These are phyloP conservation scores for Bubo blakistoni DNA, from an alignment of 2,113 vertebrate genomes.

Conservation along the genomic window DNA sequence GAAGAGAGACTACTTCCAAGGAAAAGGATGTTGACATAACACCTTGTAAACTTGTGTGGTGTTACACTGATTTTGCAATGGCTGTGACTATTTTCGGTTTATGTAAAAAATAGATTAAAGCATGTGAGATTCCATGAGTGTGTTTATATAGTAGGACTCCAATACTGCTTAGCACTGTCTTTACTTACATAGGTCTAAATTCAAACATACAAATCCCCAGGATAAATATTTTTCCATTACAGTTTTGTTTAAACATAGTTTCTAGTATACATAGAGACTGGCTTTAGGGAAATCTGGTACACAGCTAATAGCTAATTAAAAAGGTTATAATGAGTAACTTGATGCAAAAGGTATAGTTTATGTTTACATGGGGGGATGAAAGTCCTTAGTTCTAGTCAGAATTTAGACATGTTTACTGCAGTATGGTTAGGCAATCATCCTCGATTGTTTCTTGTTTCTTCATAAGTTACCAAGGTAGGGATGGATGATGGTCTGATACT, in stretches of 20 bases:
- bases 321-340: not conserved
- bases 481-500: not conserved
- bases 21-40: not conserved
- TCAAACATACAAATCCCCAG: not conserved
- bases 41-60: not conserved
- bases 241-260: not conserved
- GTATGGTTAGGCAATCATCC: not conserved
- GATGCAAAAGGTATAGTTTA: not conserved
- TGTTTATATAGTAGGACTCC: not conserved
- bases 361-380: not conserved
- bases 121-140: not conserved
- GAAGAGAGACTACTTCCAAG: not conserved
- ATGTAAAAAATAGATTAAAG: not conserved
- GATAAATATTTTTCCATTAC: not conserved
- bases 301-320: not conserved
- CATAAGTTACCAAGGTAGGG: not conserved
- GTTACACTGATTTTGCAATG: not conserved
- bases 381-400: not conserved
- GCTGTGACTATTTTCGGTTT: not conserved
- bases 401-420: not conserved
- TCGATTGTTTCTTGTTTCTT: not conserved
- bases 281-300: not conserved
- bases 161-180: not conserved
- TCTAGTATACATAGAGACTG: not conserved
- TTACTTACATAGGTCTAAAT: not conserved